Conservation (phyloP, 2,888 invertebrate genomes). For the Synanthedon myopaeformis region DNA sequence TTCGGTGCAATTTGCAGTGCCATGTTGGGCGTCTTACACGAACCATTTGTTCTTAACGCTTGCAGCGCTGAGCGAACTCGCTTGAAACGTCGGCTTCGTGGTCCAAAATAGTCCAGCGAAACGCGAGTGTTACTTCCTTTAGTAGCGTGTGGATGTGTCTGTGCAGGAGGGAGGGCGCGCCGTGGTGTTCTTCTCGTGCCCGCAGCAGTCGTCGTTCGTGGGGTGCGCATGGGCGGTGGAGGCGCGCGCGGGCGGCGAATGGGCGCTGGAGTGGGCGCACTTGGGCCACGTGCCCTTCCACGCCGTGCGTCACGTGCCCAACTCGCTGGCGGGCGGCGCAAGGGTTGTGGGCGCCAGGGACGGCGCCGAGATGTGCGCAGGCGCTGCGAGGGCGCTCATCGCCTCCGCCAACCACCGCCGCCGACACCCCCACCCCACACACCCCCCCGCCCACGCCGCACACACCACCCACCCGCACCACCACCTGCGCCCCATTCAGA, state of each 20-base stretch:
- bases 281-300: conserved; percentile 45
- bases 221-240: conserved; percentile 38
- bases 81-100: too few relatives aligned
- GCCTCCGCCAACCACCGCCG: conserved; percentile 18
- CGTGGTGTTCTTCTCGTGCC: conserved; percentile 65
- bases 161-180: conserved; percentile 40
- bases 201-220: conserved; percentile 41
- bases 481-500: conserved; percentile 21
- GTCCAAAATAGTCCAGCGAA: too few relatives aligned
- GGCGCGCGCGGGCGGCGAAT: neutral
- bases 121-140: too few relatives aligned
- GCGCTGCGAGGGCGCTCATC: conserved; percentile 35
- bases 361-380: conserved; percentile 64
- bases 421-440: conserved; percentile 5
- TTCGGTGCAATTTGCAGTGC: too few relatives aligned
- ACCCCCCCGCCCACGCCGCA: conserved; percentile 1
- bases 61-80: too few relatives aligned
- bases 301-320: conserved; percentile 62
- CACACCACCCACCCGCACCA: conserved; percentile 4
- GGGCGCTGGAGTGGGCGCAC: conserved; percentile 38
- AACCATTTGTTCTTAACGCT: too few relatives aligned
- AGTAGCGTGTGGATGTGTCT: neutral
- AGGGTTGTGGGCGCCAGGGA: conserved; percentile 69
- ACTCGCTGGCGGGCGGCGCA: conserved; percentile 68
- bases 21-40: too few relatives aligned